A percentile compares a stretch with the other conserved stretches of the same genome.
phyloP scores from a whole-genome alignment of 2,888 invertebrate species.

The Xylophagus ater region DNA sequence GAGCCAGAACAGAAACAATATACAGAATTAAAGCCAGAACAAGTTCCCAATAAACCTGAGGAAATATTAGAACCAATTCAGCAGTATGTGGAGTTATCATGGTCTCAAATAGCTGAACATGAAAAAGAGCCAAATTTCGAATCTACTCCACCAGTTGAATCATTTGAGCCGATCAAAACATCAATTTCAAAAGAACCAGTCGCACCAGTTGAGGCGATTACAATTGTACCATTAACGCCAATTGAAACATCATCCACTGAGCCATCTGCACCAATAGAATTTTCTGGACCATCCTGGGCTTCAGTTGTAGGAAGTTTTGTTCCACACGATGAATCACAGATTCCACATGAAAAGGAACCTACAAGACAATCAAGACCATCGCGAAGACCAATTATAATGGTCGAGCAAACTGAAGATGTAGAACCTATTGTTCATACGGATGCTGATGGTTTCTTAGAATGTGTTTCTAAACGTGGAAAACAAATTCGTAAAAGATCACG shows the following conservation, averaged over 20 bases:
- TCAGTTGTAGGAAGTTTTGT: slow-evolving; percentile 3
- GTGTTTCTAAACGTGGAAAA: slow-evolving; percentile 10
- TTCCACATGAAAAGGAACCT: too few species aligned
- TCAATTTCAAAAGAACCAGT: too few species aligned
- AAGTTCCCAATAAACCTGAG: not conserved
- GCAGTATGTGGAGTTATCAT: not conserved
- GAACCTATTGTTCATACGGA: slow-evolving; percentile 13
- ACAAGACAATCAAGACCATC: slow-evolving; percentile 24
- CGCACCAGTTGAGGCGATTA: too few species aligned
- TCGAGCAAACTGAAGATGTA: slow-evolving; percentile 25
- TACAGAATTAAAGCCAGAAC: too few species aligned
- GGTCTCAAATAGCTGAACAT: not conserved
- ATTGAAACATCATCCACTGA: too few species aligned
- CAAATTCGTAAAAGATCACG: slow-evolving; percentile 41
- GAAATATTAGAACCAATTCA: not conserved
- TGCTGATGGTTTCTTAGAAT: slow-evolving; percentile 40
- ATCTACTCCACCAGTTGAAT: too few species aligned
- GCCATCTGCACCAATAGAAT: too few species aligned
- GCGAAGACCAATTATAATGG: slow-evolving; percentile 23
- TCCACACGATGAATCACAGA: not conserved
- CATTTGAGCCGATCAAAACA: too few species aligned
- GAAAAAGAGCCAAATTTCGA: too few species aligned
- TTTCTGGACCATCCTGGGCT: slow-evolving; percentile 11
- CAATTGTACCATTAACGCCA: too few species aligned
- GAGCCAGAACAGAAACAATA: too few species aligned